Percentiles rank a stretch among this genome's conserved stretches.
Evolutionary conservation across 2,113 vertebrate species (phyloP).

Genomic region (Recurvirostra avosetta): DNA sequence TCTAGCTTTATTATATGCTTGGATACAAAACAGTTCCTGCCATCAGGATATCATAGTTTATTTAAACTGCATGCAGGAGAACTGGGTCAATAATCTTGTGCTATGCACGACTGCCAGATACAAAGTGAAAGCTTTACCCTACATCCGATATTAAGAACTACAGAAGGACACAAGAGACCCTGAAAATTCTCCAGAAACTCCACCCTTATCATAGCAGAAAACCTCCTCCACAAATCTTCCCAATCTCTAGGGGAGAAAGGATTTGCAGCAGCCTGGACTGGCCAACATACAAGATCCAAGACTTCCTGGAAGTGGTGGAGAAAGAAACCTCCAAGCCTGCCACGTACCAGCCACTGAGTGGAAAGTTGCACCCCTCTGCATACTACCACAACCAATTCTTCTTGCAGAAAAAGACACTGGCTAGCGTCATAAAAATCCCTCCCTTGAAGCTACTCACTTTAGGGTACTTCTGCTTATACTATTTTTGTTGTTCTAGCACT

Average conservation of each 20-base stretch:
- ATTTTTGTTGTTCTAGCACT: background rate
- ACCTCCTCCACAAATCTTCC: background rate
- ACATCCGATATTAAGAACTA: fast-evolving
- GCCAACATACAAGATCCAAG: background rate
- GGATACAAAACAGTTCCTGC: slow-evolving; percentile 1
- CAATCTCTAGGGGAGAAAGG: background rate
- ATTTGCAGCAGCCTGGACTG: background rate
- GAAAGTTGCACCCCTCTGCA: background rate
- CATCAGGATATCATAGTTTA: background rate
- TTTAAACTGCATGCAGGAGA: background rate
- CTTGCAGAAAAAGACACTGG: background rate
- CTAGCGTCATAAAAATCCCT: background rate
- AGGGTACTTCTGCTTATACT: background rate
- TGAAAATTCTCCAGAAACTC: slow-evolving; percentile 4
- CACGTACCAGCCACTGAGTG: background rate
- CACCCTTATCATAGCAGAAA: background rate
- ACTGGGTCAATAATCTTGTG: background rate
- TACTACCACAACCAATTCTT: background rate
- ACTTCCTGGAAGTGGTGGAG: background rate
- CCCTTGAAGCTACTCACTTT: background rate
- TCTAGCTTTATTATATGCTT: background rate
- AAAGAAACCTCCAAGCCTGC: background rate
- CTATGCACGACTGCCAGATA: background rate
- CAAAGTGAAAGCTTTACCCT: background rate
- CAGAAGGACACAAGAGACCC: background rate